These are phyloP conservation scores for Urocitellus parryii DNA, from an alignment of 2,113 vertebrate species.

Conservation along the genomic window DNA sequence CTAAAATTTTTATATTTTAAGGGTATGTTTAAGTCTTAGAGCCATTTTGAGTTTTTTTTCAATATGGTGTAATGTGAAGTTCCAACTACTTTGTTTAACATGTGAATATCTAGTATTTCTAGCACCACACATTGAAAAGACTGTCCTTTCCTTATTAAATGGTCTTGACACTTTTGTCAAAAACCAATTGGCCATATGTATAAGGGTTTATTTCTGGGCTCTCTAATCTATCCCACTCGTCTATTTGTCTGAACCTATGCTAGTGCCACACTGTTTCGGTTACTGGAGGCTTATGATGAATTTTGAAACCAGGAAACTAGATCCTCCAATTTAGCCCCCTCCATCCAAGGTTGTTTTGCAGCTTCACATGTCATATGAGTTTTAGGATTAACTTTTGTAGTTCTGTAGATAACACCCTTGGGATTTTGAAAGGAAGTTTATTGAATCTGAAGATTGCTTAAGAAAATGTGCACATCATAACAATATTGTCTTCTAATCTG, in stretches of 20 bases:
- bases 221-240: not conserved
- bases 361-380: not conserved
- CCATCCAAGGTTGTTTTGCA: not conserved
- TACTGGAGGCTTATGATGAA: not conserved
- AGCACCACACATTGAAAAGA: not conserved
- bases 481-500: not conserved
- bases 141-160: not conserved
- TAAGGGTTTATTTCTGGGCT: not conserved
- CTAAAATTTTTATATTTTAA: not conserved
- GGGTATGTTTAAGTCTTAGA: not conserved
- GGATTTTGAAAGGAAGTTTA: not conserved
- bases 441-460: not conserved
- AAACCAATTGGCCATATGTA: not conserved
- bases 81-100: not conserved
- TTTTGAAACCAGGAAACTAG: not conserved
- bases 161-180: not conserved
- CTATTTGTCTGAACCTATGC: not conserved
- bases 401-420: not conserved
- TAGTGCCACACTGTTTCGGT: not conserved
- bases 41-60: not conserved
- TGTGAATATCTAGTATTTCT: too few species aligned
- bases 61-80: not conserved
- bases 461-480: not conserved
- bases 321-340: not conserved
- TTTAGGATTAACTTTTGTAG: not conserved